Evolutionary conservation across 2,888 invertebrate species (phyloP), one percentile per base, ranked within the genome.

Genomic region (Habrosyne pyritoides): DNA sequence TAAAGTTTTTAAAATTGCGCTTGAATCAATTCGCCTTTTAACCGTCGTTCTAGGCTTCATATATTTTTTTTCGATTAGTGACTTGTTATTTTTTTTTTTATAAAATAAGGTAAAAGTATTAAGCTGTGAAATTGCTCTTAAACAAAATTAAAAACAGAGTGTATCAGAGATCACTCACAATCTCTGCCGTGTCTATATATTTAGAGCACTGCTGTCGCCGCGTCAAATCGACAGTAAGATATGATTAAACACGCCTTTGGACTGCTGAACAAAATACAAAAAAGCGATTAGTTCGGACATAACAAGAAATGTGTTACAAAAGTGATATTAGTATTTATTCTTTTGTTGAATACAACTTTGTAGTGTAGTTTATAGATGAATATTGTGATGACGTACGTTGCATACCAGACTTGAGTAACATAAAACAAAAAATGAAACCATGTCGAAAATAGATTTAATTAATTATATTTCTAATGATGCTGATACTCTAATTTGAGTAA

Each of bases 161-260:
- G n/a, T n/a, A n/a, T n/a, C n/a, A 21, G 33, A 59, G 52, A 59
- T 59, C 33, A 52, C 49, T 51, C 46, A 47, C n/a, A 28, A 3
- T 6, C 2, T 36, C 47, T 63, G 64, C 47, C 59, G 42, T 62
- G 56, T 70, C 71, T 77, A 63, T 36, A 12, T 47, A 8, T 65
- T 67, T 24, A 59, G 60, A 42, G 52, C 47, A 52, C 53, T 48
- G 47, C 54, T 52, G 55, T 59, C 46, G 58, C 60, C 66, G 64
- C 68, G 71, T 73, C 68, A 72, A 81, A 77, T 64, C 73, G 70
- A 74, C 77, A 76, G 74, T 73, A 77, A 82, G 79, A 79, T 74
- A 84, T 84, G 85, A 89, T 89, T 89, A 88, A 87, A 85, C 78
- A 83, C 87, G 87, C 89, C 89, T 83, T 64, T 60, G 76, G 71